phyloP scores from a whole-genome alignment of 1,140 invertebrate genomes.

The Riptortus pedestris region DNA sequence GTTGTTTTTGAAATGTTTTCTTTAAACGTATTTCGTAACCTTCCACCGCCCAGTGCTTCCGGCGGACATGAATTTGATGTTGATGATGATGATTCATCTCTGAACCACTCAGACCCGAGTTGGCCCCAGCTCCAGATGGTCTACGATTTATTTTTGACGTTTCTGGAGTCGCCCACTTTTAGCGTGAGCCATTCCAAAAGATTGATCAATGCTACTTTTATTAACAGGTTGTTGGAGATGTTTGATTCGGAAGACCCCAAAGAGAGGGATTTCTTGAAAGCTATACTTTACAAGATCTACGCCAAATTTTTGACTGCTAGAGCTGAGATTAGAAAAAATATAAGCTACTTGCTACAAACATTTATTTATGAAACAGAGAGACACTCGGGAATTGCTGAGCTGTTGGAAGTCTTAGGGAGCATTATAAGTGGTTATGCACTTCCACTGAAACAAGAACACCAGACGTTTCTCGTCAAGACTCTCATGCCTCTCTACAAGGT shows the following conservation, averaged over 20 bases:
- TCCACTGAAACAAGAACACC: conserved; percentile 91
- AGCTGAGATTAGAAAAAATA: conserved; percentile 98
- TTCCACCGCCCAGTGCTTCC: conserved; percentile 95
- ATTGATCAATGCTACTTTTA: conserved; percentile 97
- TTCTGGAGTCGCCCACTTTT: conserved; percentile 93
- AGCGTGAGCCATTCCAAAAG: conserved; percentile 91
- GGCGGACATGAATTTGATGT: conserved; percentile 99
- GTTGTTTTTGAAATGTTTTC: conserved; percentile 53
- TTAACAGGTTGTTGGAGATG: conserved; percentile 79
- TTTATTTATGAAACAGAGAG: conserved; percentile 99
- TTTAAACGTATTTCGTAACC: conserved; percentile 89
- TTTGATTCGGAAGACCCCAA: conserved; percentile 98
- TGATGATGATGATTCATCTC: conserved; percentile 95
- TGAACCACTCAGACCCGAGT: conserved; percentile 92
- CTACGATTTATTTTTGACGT: conserved; percentile 93
- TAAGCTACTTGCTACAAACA: conserved; percentile 96
- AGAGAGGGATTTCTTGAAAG: conserved; percentile 97
- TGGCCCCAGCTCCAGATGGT: conserved; percentile 92
- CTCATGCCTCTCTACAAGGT: conserved; percentile 85
- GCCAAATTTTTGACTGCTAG: conserved; percentile 95
- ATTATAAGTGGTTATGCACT: conserved; percentile 98
- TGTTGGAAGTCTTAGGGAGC: conserved; percentile 96
- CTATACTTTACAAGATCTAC: conserved; percentile 96
- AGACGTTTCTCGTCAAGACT: conserved; percentile 95
- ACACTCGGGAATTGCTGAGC: conserved; percentile 95